phyloP scores from a whole-genome alignment of 2,113 vertebrate genomes.

The Nothoprocta perdicaria region DNA sequence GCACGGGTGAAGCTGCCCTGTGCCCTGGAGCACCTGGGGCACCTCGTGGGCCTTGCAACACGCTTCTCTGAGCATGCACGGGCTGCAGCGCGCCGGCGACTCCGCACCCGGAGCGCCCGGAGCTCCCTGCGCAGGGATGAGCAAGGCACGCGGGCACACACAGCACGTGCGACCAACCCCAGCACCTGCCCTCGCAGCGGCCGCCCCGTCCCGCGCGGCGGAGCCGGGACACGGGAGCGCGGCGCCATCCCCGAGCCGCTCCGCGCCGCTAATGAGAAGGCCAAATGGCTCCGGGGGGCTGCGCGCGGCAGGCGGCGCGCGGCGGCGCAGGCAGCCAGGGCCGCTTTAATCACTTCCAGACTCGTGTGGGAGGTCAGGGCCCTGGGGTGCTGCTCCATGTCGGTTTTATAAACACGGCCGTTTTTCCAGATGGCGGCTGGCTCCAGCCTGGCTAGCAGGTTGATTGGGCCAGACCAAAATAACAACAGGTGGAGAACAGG shows the following conservation, averaged over 20 bases:
- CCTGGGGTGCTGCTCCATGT: conserved; percentile 94
- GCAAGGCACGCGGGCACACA: too few species aligned
- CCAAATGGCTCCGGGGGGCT: conserved; percentile 75
- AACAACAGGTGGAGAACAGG: conserved; percentile 99
- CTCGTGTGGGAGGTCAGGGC: conserved; percentile 98
- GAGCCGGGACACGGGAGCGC: too few species aligned
- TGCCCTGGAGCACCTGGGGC: too few species aligned
- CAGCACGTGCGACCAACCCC: too few species aligned
- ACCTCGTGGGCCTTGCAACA: too few species aligned
- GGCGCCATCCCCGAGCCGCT: background rate
- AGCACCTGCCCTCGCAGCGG: too few species aligned
- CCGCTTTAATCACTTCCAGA: conserved; percentile 98
- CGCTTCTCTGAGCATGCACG: too few species aligned
- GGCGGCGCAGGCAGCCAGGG: conserved; percentile 64
- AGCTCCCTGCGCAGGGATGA: too few species aligned
- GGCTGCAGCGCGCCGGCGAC: too few species aligned
- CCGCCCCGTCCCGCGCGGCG: too few species aligned
- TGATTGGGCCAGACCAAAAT: conserved; percentile 93
- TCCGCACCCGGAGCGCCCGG: too few species aligned
- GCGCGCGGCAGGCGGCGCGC: conserved; percentile 70
- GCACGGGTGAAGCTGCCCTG: too few species aligned
- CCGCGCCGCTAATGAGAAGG: conserved; percentile 79
- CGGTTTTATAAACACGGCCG: conserved; percentile 99
- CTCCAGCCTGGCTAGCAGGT: conserved; percentile 99
- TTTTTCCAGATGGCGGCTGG: conserved; percentile 99